These are phyloP conservation scores for Peucedramus taeniatus DNA, from an alignment of 2,113 vertebrate species.

Conservation along the genomic window DNA sequence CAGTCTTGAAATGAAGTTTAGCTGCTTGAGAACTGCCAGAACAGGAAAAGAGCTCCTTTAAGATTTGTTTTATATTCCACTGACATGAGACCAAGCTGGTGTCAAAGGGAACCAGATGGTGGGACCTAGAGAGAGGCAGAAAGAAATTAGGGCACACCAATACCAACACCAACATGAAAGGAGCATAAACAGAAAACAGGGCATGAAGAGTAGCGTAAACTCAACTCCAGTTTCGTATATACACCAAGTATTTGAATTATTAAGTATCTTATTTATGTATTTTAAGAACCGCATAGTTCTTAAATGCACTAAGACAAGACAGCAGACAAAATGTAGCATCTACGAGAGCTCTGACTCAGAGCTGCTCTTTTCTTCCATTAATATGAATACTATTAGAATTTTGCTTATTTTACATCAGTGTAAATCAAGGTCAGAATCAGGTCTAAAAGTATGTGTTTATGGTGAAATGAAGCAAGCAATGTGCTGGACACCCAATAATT, in stretches of 20 bases:
- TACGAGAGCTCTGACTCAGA: background rate
- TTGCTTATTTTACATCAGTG: background rate
- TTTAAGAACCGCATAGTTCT: background rate
- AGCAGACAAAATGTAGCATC: background rate
- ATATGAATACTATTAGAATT: background rate
- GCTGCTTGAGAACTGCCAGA: background rate
- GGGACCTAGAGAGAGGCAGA: background rate
- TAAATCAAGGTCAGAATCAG: background rate
- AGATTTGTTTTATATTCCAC: slow-evolving; percentile 5
- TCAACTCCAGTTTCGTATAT: background rate
- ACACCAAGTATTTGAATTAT: background rate
- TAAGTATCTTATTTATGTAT: background rate
- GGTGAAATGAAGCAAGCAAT: background rate
- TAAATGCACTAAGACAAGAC: background rate
- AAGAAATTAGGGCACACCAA: background rate
- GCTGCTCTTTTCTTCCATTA: background rate
- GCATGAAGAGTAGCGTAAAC: background rate
- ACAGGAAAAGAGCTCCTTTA: background rate
- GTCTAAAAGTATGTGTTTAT: background rate
- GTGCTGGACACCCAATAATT: background rate
- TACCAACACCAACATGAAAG: background rate
- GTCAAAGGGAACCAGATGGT: background rate
- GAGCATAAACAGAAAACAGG: background rate
- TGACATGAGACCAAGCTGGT: background rate
- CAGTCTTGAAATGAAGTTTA: background rate